Evolutionary conservation across 2,797 vertebrate species (phyloP).

Genomic region (Ataeniobius toweri): DNA sequence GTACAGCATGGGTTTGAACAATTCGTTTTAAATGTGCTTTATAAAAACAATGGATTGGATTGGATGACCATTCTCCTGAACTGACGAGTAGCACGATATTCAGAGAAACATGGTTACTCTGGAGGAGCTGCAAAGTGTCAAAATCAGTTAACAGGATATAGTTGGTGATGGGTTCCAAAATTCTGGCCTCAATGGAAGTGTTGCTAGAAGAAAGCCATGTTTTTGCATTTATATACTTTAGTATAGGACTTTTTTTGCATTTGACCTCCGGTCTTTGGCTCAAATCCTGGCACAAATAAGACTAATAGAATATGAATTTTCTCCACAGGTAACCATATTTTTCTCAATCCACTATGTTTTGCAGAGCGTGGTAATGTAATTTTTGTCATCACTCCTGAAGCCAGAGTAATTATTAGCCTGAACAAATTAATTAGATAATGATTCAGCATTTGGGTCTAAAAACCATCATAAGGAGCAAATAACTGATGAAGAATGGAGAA

Average conservation of each 20-base stretch:
- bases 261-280: not conserved
- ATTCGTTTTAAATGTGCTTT: no score
- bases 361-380: not conserved
- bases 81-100: not conserved
- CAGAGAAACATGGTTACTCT: not conserved
- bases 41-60: no score
- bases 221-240: not conserved
- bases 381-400: conserved; percentile 12
- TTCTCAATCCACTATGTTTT: conserved; percentile 3
- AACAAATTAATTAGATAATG: conserved; percentile 32
- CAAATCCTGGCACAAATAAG: conserved; percentile 1
- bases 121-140: not conserved
- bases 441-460: conserved; percentile 18
- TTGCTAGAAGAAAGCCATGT: not conserved
- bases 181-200: not conserved
- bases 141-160: not conserved
- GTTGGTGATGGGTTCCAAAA: not conserved
- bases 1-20: no score
- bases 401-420: conserved; percentile 20
- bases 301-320: conserved; percentile 3
- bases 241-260: not conserved
- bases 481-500: not conserved
- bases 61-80: no score
- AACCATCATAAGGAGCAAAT: conserved; percentile 16
- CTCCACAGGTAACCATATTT: not conserved